Base-by-base conservation (phyloP, 2,113 vertebrate genomes). In the Tympanuchus pallidicinctus region DNA sequence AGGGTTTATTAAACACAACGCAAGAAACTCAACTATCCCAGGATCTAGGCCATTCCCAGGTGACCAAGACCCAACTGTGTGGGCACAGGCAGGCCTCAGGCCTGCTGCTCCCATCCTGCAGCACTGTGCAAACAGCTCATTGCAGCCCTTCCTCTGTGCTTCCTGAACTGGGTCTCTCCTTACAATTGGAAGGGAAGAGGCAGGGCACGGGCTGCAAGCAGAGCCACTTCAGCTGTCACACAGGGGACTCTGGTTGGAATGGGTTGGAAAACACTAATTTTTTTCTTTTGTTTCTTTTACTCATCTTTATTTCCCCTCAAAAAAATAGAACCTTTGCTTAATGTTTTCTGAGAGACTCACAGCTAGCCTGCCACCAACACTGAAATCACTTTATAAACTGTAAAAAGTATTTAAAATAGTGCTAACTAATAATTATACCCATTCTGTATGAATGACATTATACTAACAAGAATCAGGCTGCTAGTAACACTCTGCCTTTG, bases 331-430 rank as follows among this genome's bases (percentile, higher is more conserved):
- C 82, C 45, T 63, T 59, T 4, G 22, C 50, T 92, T 60, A 48
- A 5, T 38, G 50, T 89, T 88, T 93, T 91, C 71, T 88, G 14
- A 90, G 57, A 88, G 60, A 60, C n/a, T 47, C 21, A 11, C 17
- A 50, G 21, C 13, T 82, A 66, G 70, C 15, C 79, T 77, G 42
- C 36, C 48, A 36, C 48, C 67, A 82, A 86, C 27, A 7, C 48
- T 6, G 27, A 24, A 88, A 65, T 7, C 13, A 34, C 40, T 82
- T 84, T 25, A 45, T 54, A 59, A 0, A 7, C 30, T 34, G 16
- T 40, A 61, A 82, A 74, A 70, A 34, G 72, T 45, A 71, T 83
- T 90, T 90, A 82, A 93, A 93, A 85, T 1, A 91, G 75, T 56
- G 80, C 48, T 34, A 42, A 47, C 9, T 54, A 83, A 64, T 57